phyloP scores from a whole-genome alignment of 2,888 invertebrate species.

The Sisyra terminalis region DNA sequence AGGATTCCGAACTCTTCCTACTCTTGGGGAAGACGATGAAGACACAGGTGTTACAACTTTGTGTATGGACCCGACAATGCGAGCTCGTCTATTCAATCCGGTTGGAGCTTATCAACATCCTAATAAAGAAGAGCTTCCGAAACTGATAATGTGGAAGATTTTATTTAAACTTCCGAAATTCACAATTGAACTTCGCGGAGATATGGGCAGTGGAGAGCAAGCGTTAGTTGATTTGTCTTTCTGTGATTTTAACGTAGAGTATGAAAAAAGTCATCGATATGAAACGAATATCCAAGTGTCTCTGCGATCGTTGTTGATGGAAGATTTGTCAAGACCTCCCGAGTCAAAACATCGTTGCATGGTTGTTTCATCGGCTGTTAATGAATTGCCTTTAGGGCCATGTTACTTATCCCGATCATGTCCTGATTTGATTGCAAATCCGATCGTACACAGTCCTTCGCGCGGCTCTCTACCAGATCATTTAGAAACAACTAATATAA shows the following conservation, averaged over 20 bases:
- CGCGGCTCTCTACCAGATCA: slow-evolving; percentile 41
- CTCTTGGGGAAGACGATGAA: slow-evolving; percentile 25
- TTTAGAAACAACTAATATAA: slow-evolving; percentile 33
- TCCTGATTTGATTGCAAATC: slow-evolving; percentile 43
- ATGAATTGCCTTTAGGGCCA: slow-evolving; percentile 23
- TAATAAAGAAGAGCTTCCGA: background rate
- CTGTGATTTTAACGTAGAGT: slow-evolving; percentile 62
- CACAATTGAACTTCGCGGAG: slow-evolving; percentile 59
- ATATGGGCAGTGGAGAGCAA: slow-evolving; percentile 48
- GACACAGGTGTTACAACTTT: slow-evolving; percentile 31
- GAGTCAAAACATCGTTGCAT: slow-evolving; percentile 70
- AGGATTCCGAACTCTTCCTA: slow-evolving; percentile 15
- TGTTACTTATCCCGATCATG: slow-evolving; percentile 63
- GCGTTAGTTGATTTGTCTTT: slow-evolving; percentile 75
- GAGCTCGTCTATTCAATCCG: slow-evolving; percentile 33
- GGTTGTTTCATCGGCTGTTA: slow-evolving; percentile 52
- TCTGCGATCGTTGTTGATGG: slow-evolving; percentile 74
- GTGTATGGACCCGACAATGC: slow-evolving; percentile 43
- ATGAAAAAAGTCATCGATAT: slow-evolving; percentile 46
- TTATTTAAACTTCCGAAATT: slow-evolving; percentile 55
- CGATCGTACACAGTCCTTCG: slow-evolving; percentile 16
- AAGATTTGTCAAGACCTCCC: slow-evolving; percentile 66
- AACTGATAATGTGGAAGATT: slow-evolving; percentile 3
- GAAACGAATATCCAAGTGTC: slow-evolving; percentile 66
- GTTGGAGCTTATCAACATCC: background rate